Evolutionary conservation across 2,888 invertebrate genomes (phyloP).

Genomic region (Diarsia brunnea): DNA sequence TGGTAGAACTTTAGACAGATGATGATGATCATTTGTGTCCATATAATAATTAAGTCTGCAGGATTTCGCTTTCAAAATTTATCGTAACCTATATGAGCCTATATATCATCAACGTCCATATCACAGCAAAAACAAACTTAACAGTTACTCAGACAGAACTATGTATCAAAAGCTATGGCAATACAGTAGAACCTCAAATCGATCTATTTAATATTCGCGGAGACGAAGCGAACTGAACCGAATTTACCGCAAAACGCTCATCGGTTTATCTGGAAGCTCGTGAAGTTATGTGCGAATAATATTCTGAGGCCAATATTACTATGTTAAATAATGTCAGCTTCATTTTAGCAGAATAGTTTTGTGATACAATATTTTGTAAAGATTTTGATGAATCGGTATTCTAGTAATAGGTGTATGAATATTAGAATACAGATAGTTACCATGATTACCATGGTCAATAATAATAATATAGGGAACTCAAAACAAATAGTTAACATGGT

Average conservation of each 20-base stretch:
- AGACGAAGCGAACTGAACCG: slow-evolving; percentile 13
- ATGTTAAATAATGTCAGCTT: background rate
- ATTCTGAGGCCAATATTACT: background rate
- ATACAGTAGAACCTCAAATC: background rate
- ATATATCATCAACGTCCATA: too few species aligned
- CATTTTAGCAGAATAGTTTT: background rate
- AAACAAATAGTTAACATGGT: too few species aligned
- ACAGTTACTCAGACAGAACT: slow-evolving; percentile 6
- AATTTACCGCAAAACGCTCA: slow-evolving; percentile 5
- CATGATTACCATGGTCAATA: too few species aligned
- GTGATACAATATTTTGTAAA: background rate
- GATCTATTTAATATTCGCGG: slow-evolving; percentile 22
- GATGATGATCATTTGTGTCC: background rate
- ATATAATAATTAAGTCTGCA: too few species aligned
- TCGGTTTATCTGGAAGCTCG: background rate
- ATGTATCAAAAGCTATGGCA: background rate
- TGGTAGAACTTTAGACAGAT: too few species aligned
- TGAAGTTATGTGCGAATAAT: slow-evolving; percentile 1
- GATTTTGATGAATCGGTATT: background rate
- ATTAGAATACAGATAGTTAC: too few species aligned
- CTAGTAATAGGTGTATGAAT: background rate
- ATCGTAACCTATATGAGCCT: too few species aligned
- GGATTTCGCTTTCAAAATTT: too few species aligned
- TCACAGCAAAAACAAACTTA: too few species aligned
- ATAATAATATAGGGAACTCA: too few species aligned